These are phyloP conservation scores for Etia nguti DNA, from an alignment of 2,113 vertebrate genomes.

Conservation along the genomic window DNA sequence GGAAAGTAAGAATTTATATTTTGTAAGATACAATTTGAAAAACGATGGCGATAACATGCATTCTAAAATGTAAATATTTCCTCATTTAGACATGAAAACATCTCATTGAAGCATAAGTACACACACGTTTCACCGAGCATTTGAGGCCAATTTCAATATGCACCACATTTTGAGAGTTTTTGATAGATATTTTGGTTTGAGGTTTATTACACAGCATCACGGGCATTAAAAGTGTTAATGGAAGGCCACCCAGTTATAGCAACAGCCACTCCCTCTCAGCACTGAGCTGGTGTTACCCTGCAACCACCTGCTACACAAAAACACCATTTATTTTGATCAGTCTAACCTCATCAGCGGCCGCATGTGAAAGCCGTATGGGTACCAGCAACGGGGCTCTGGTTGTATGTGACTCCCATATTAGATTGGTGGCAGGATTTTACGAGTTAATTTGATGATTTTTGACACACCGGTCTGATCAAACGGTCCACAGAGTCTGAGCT, in stretches of 20 bases:
- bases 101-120: not conserved
- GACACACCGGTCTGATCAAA: constrained; percentile 44
- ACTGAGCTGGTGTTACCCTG: not conserved
- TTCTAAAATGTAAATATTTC: not conserved
- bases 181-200: not conserved
- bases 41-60: not conserved
- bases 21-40: not conserved
- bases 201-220: not conserved
- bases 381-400: not conserved
- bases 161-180: not conserved
- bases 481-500: not conserved
- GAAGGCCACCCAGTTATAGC: not conserved
- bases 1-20: not conserved
- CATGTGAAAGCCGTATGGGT: not conserved
- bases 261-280: constrained; percentile 1
- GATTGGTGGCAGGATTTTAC: constrained; percentile 8
- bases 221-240: not conserved
- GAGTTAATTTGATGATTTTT: constrained; percentile 48
- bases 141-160: not conserved
- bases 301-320: constrained; percentile 47
- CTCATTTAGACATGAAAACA: not conserved
- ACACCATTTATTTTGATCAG: constrained; percentile 45
- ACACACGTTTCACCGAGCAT: not conserved
- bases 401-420: not conserved
- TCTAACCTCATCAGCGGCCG: constrained; percentile 13